Percentiles rank a stretch among this genome's conserved stretches.
Conservation (phyloP, 2,797 vertebrate genomes). For the Sibirionetta formosa region DNA sequence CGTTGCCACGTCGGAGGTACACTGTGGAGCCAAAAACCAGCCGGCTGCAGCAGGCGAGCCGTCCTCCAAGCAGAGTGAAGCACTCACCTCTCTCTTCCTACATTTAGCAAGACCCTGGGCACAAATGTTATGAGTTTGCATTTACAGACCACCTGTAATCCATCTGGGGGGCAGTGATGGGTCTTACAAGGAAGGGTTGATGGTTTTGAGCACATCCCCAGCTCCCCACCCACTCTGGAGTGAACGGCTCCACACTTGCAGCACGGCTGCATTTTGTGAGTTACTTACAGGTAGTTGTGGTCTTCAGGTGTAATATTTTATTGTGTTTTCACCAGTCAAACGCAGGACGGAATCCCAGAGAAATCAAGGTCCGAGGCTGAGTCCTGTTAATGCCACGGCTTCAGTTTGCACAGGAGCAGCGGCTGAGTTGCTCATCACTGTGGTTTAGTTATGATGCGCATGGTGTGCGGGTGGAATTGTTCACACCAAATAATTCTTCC, state of each 20-base stretch:
- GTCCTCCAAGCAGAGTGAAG: not conserved
- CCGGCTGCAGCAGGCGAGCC: not conserved
- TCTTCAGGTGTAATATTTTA: slow-evolving; percentile 2
- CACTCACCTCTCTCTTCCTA: not conserved
- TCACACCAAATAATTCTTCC: not conserved
- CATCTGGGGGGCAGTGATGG: fast-evolving
- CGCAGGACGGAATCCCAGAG: not conserved
- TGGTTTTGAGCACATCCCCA: not conserved
- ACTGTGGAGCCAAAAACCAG: not conserved
- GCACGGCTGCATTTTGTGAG: not conserved
- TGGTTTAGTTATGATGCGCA: not conserved
- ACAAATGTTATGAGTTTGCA: fast-evolving
- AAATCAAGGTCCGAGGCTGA: not conserved
- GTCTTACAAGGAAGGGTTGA: not conserved
- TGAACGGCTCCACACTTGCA: no score
- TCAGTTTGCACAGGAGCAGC: fast-evolving
- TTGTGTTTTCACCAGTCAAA: fast-evolving
- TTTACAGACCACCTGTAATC: not conserved
- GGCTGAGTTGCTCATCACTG: not conserved
- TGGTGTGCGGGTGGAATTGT: not conserved
- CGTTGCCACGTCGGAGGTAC: not conserved
- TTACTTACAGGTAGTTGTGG: not conserved
- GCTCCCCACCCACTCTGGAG: not conserved
- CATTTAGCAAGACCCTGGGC: fast-evolving
- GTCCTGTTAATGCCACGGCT: not conserved